Conservation (phyloP, 2,113 vertebrate genomes). For the Dasyornis broadbenti region DNA sequence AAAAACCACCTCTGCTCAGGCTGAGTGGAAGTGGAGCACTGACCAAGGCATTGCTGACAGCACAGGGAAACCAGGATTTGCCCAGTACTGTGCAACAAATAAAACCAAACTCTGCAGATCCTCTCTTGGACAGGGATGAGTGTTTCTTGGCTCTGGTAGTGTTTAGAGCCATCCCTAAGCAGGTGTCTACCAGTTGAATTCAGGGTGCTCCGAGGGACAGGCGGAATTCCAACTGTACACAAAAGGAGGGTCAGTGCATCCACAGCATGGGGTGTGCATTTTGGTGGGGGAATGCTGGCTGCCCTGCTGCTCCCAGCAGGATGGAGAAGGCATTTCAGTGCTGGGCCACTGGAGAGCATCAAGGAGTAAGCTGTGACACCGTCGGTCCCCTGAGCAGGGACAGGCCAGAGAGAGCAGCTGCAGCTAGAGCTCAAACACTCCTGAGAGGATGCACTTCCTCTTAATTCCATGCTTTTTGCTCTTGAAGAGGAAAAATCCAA, state of each 20-base stretch:
- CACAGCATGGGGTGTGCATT: rapidly evolving
- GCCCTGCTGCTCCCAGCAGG: background rate
- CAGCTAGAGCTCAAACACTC: background rate
- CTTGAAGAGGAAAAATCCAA: background rate
- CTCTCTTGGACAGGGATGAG: background rate
- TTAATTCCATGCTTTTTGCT: background rate
- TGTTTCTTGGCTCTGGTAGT: background rate
- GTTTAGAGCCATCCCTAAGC: background rate
- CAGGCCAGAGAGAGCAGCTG: background rate
- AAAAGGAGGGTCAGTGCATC: background rate
- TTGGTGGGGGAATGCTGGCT: background rate
- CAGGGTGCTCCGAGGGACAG: background rate
- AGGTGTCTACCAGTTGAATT: background rate
- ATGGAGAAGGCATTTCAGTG: background rate
- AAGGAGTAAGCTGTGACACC: background rate
- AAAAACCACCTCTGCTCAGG: background rate
- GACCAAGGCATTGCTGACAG: background rate
- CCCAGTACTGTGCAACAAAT: background rate
- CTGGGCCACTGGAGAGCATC: background rate
- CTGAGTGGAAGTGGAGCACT: rapidly evolving
- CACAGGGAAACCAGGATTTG: background rate
- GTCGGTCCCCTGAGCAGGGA: background rate
- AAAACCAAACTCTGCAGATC: background rate
- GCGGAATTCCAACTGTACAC: rapidly evolving
- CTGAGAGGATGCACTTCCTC: background rate